Evolutionary conservation across 53 echinoderm and acorn worm genomes (phyloP).

Genomic region (Glandiceps talaboti): DNA sequence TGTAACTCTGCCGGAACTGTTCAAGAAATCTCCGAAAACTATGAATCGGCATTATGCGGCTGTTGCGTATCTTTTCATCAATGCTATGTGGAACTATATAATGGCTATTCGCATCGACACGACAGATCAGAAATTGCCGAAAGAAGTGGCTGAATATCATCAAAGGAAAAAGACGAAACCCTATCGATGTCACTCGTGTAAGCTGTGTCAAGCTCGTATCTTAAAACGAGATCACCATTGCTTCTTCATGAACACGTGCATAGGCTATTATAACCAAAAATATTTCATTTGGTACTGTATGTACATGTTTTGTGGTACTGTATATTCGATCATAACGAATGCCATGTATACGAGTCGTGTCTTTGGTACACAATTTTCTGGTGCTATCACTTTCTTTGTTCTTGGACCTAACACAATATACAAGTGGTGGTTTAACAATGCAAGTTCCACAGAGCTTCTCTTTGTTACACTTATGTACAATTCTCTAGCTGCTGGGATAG

Average conservation of each 20-base stretch:
- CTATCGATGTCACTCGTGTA: slow-evolving; percentile 39
- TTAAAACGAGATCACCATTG: slow-evolving; percentile 68
- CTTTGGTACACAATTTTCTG: slow-evolving; percentile 28
- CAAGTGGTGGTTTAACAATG: slow-evolving; percentile 17
- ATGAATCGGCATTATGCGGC: slow-evolving; percentile 19
- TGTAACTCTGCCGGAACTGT: slow-evolving; percentile 21
- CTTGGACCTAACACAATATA: slow-evolving; percentile 29
- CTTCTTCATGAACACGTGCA: slow-evolving; percentile 52
- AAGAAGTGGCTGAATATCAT: background rate
- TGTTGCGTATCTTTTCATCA: slow-evolving; percentile 16
- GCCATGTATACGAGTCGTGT: slow-evolving; percentile 33
- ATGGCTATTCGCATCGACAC: slow-evolving; percentile 21
- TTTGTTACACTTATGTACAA: slow-evolving; percentile 35
- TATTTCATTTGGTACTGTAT: slow-evolving; percentile 43
- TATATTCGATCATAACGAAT: slow-evolving; percentile 22
- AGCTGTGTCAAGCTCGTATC: slow-evolving; percentile 31
- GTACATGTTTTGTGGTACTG: slow-evolving; percentile 24
- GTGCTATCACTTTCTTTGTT: slow-evolving; percentile 43
- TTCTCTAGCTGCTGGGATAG: slow-evolving; percentile 19
- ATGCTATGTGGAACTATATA: slow-evolving; percentile 29
- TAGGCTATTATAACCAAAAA: slow-evolving; percentile 72
- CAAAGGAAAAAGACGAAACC: slow-evolving; percentile 5
- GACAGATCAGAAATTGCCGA: background rate
- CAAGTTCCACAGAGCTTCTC: slow-evolving; percentile 14
- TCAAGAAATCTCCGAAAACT: background rate